Conservation (phyloP, 2,113 vertebrate species). For the Morone saxatilis region DNA sequence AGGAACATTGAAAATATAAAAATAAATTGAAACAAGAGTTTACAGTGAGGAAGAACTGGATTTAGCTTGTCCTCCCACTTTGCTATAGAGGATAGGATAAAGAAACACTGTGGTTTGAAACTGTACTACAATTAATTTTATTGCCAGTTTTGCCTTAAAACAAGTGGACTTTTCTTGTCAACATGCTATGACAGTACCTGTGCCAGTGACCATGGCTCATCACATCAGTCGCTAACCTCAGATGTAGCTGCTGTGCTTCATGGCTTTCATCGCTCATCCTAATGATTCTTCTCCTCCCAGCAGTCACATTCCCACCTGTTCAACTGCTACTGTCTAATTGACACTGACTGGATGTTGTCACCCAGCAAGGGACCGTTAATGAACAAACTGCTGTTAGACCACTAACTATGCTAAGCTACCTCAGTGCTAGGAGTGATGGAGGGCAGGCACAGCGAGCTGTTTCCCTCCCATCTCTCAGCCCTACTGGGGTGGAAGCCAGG, state of each 20-base stretch:
- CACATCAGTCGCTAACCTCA: constrained; percentile 20
- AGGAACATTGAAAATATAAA: no score
- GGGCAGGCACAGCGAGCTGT: constrained; percentile 52
- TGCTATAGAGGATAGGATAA: not conserved
- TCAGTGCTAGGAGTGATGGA: constrained; percentile 19
- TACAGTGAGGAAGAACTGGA: no score
- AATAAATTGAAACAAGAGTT: no score
- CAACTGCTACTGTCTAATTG: constrained; percentile 66
- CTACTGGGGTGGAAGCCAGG: constrained; percentile 67
- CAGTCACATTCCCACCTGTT: constrained; percentile 68
- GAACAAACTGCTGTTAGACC: constrained; percentile 75
- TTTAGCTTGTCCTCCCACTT: not conserved
- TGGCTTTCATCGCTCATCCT: constrained; percentile 47
- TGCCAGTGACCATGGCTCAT: not conserved
- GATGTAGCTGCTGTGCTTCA: constrained; percentile 27
- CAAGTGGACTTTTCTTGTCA: not conserved
- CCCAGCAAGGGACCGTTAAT: constrained; percentile 69
- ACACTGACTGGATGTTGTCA: constrained; percentile 76
- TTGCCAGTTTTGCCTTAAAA: not conserved
- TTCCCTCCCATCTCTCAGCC: constrained; percentile 66
- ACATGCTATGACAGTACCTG: not conserved
- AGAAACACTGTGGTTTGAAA: not conserved
- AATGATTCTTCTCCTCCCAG: constrained; percentile 67
- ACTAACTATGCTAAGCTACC: constrained; percentile 61
- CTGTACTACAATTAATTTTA: not conserved